Conservation (phyloP, 2,797 vertebrate species). For the Brachyrhaphis roseni region DNA sequence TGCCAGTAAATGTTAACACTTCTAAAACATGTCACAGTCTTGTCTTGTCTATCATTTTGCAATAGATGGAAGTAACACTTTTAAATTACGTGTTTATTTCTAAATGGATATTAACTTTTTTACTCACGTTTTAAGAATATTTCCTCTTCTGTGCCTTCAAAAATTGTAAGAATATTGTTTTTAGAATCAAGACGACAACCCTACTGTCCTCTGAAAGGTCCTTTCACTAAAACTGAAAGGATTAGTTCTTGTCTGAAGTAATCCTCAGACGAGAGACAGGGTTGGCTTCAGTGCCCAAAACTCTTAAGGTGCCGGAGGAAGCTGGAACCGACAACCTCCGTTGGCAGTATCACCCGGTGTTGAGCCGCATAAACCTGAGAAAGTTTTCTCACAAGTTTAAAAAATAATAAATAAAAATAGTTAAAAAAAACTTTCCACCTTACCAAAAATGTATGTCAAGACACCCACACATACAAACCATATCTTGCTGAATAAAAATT, state of each 20-base stretch:
- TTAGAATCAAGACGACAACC: background rate
- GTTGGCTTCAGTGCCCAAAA: background rate
- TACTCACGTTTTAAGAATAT: background rate
- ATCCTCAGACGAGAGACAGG: background rate
- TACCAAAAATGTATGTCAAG: background rate
- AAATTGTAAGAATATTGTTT: background rate
- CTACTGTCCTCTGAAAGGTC: background rate
- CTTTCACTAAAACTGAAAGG: background rate
- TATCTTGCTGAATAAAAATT: background rate
- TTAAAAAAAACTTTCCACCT: background rate
- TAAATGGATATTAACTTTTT: background rate
- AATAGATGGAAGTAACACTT: background rate
- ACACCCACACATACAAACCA: background rate
- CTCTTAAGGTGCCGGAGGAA: background rate
- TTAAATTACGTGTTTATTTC: background rate
- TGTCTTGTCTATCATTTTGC: background rate
- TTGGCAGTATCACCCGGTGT: background rate
- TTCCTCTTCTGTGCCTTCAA: background rate
- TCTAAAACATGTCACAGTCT: background rate
- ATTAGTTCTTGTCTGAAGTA: background rate
- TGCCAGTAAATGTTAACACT: background rate
- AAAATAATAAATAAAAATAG: background rate
- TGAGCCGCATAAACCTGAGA: background rate
- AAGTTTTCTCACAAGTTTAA: background rate
- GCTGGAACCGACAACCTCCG: background rate